phyloP scores from a whole-genome alignment of 2,888 invertebrate genomes.

The Xylocampa areola region DNA sequence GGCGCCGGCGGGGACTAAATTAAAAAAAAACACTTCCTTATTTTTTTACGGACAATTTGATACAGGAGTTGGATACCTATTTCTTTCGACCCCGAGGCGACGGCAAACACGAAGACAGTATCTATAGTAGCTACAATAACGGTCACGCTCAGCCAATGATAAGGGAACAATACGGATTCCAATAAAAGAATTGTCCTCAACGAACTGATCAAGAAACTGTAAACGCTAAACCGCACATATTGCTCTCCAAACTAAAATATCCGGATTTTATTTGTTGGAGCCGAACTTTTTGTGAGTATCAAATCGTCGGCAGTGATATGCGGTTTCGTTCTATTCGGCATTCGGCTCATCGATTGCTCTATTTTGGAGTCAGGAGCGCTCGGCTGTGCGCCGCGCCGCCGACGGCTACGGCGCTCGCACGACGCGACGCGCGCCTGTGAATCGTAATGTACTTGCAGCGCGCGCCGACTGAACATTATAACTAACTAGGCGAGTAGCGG shows the following conservation, averaged over 20 bases:
- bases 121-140: background rate
- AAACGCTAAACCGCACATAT: conserved; percentile 9
- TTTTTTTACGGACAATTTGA: conserved; percentile 12
- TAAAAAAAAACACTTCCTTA: conserved; percentile 13
- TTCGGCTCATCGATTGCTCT: conserved; percentile 57
- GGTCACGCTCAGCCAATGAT: too few species aligned
- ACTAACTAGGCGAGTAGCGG: too few species aligned
- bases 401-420: conserved; percentile 2
- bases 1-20: background rate
- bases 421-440: conserved; percentile 9
- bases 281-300: conserved; percentile 40
- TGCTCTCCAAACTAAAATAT: conserved; percentile 9
- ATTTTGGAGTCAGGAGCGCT: conserved; percentile 44
- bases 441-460: conserved; percentile 8
- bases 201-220: conserved; percentile 3
- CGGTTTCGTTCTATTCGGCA: conserved; percentile 51
- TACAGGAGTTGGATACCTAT: conserved; percentile 10
- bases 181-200: conserved; percentile 6
- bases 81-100: background rate
- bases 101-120: too few species aligned
- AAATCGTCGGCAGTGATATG: conserved; percentile 54
- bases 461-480: too few species aligned
- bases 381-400: conserved; percentile 37
- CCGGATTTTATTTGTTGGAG: conserved; percentile 20
- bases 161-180: background rate